Evolutionary conservation across 2,797 vertebrate species (phyloP).

Genomic region (Orientallactaga sibirica): DNA sequence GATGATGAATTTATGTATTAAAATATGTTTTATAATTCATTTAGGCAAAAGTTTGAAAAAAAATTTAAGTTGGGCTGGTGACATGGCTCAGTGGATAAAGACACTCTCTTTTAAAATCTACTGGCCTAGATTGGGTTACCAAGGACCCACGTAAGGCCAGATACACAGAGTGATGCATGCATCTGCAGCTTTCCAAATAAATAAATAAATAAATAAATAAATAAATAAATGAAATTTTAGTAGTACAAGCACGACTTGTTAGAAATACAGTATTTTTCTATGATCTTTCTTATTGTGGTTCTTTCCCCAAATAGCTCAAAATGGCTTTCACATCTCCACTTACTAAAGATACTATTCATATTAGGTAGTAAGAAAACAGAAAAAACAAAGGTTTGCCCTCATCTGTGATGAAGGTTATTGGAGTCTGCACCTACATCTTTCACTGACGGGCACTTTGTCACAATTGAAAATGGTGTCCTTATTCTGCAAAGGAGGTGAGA

Average conservation of each 20-base stretch:
- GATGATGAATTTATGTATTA: background rate
- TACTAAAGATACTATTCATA: background rate
- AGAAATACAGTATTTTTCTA: background rate
- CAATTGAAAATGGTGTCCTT: background rate
- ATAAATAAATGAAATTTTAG: too few relatives aligned
- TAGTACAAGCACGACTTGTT: background rate
- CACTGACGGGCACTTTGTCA: background rate
- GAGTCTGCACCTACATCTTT: background rate
- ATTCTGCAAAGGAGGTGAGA: too few relatives aligned
- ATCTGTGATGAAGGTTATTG: background rate
- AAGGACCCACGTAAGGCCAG: too few relatives aligned
- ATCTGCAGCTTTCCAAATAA: too few relatives aligned
- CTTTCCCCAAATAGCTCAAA: background rate
- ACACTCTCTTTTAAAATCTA: too few relatives aligned
- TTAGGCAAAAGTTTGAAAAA: background rate
- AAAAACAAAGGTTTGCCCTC: background rate
- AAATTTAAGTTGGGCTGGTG: too few relatives aligned
- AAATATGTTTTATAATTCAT: background rate
- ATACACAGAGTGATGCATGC: too few relatives aligned
- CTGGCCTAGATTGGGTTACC: too few relatives aligned
- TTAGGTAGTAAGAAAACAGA: background rate
- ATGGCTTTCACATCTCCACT: background rate
- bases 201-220: too few relatives aligned
- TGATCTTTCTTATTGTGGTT: background rate
- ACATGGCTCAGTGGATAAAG: too few relatives aligned